These are phyloP conservation scores for Xylota sylvarum DNA, from an alignment of 2,888 invertebrate species.

Conservation along the genomic window DNA sequence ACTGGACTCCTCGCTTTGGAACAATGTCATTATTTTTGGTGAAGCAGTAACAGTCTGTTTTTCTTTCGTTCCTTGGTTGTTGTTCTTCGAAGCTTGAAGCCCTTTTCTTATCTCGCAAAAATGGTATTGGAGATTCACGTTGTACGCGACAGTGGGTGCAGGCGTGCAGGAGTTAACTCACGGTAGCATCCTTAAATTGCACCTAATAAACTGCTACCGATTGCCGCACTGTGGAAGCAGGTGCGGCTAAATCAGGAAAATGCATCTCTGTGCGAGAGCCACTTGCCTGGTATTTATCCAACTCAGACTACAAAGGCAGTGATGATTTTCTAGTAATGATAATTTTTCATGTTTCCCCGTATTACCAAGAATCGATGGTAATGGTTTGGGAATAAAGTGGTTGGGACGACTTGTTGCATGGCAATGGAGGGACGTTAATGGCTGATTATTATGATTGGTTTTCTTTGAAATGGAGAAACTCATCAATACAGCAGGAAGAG, in stretches of 20 bases:
- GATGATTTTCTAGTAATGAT: conserved; percentile 75
- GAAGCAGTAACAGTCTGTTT: conserved; percentile 3
- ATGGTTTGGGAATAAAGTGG: conserved; percentile 67
- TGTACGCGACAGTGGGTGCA: conserved; percentile 69
- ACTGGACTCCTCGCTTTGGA: conserved; percentile 32
- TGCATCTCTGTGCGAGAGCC: conserved; percentile 58
- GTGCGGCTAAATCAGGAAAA: conserved; percentile 71
- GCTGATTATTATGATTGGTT: conserved; percentile 19
- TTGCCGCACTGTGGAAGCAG: conserved; percentile 63
- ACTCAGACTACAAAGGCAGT: conserved; percentile 46
- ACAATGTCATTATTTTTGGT: conserved; percentile 76
- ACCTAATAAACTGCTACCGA: conserved; percentile 78
- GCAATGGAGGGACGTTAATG: conserved; percentile 5
- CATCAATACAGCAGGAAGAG: neutral
- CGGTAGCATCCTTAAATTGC: conserved; percentile 78
- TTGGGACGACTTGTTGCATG: conserved; percentile 18
- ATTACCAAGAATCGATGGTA: conserved; percentile 76
- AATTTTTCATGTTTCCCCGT: conserved; percentile 70
- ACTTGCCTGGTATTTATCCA: conserved; percentile 38
- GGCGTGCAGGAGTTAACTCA: conserved; percentile 69
- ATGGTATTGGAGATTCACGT: conserved; percentile 55
- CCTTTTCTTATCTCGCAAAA: conserved; percentile 71
- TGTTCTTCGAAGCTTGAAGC: conserved; percentile 24
- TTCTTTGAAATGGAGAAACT: neutral
- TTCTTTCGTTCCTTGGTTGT: neutral